A percentile compares a stretch with the other conserved stretches of the same genome.
Conservation (phyloP, 2,797 vertebrate species). For the Champsocephalus gunnari region DNA sequence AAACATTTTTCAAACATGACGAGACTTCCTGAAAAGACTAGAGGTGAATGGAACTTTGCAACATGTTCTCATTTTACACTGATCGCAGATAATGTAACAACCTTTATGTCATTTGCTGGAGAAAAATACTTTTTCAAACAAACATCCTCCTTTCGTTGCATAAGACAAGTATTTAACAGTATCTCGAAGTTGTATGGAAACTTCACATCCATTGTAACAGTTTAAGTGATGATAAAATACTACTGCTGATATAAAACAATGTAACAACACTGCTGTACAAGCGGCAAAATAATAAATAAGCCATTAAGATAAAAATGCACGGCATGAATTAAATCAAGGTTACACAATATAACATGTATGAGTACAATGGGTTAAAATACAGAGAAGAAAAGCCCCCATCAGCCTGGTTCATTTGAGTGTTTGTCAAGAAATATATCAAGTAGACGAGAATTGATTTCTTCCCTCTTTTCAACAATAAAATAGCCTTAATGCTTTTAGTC, state of each 20-base stretch:
- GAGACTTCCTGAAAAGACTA: conserved; percentile 29
- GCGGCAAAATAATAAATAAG: conserved; percentile 77
- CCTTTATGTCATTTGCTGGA: conserved; percentile 7
- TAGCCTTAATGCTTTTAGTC: background rate
- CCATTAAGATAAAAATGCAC: conserved; percentile 64
- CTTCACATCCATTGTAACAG: conserved; percentile 61
- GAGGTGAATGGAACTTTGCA: conserved; percentile 36
- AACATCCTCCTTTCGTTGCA: conserved; percentile 61
- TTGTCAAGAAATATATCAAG: background rate
- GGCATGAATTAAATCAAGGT: conserved; percentile 61
- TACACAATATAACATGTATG: conserved; percentile 52
- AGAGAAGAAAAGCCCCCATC: conserved; percentile 67
- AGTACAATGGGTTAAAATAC: conserved; percentile 60
- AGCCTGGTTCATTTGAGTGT: conserved; percentile 39
- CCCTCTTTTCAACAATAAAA: conserved; percentile 15
- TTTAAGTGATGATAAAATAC: conserved; percentile 49
- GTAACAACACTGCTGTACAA: conserved; percentile 66
- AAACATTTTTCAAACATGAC: conserved; percentile 8
- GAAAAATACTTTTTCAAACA: conserved; percentile 21
- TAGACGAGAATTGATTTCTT: conserved; percentile 3
- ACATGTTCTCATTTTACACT: conserved; percentile 17
- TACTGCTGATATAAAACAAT: conserved; percentile 39
- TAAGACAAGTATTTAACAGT: conserved; percentile 66
- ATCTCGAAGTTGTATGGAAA: conserved; percentile 48
- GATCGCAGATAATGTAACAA: background rate